Conservation (phyloP, 2,113 vertebrate species). For the Meles meles region DNA sequence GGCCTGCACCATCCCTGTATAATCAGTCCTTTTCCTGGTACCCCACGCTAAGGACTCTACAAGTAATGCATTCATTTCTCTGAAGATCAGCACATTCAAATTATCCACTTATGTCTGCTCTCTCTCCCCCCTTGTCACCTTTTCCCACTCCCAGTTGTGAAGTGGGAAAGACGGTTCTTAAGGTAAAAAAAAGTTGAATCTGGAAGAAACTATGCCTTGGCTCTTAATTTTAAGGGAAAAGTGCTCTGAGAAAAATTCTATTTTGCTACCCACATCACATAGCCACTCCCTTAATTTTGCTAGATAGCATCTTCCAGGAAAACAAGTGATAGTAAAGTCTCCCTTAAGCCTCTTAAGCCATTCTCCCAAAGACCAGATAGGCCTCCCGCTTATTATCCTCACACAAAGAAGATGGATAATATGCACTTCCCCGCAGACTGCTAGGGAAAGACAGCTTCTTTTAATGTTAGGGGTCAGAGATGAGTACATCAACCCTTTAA, state of each 20-base stretch:
- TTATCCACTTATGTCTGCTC: neutral
- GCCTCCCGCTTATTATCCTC: neutral
- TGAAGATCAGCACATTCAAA: neutral
- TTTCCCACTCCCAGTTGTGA: neutral
- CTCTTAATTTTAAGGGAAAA: neutral
- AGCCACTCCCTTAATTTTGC: conserved; percentile 4
- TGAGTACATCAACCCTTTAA: neutral
- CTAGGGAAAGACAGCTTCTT: neutral
- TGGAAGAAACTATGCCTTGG: neutral
- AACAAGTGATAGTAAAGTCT: neutral
- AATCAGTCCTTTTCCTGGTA: neutral
- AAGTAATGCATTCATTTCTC: neutral
- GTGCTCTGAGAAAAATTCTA: neutral
- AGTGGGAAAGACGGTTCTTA: neutral
- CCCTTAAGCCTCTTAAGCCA: neutral
- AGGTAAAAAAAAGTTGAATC: neutral
- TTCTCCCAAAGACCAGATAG: neutral
- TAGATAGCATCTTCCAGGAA: neutral
- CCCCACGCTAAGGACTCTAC: neutral
- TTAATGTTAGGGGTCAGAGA: neutral
- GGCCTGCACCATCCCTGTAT: neutral
- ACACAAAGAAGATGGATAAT: neutral
- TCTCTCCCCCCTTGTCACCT: neutral
- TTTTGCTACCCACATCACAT: neutral
- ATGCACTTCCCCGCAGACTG: neutral